Conservation (phyloP, 2,113 vertebrate species). For the Xerus inauris region DNA sequence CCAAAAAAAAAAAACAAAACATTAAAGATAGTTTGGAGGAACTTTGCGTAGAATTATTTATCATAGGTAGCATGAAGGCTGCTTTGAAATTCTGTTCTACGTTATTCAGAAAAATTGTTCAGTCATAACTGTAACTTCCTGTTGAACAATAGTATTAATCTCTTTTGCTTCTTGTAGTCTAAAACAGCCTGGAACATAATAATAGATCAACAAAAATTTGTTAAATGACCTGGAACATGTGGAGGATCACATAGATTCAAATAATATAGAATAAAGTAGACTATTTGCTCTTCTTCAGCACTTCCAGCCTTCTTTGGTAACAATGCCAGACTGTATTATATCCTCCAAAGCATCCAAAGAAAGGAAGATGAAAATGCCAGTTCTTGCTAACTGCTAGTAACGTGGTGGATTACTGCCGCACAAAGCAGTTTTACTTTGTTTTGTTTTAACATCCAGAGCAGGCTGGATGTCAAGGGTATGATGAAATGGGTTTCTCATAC, state of each 20-base stretch:
- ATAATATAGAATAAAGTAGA: not conserved
- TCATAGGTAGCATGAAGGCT: not conserved
- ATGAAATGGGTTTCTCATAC: slow-evolving; percentile 11
- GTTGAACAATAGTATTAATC: not conserved
- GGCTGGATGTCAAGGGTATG: not conserved
- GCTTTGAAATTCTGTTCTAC: not conserved
- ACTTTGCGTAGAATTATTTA: not conserved
- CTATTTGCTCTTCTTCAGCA: not conserved
- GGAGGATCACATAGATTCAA: not conserved
- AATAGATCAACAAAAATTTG: not conserved
- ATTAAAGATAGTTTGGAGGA: not conserved
- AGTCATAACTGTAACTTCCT: not conserved
- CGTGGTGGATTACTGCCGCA: not conserved
- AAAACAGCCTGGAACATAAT: not conserved
- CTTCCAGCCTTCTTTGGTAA: not conserved
- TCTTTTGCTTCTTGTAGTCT: not conserved
- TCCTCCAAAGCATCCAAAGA: not conserved
- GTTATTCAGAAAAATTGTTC: not conserved
- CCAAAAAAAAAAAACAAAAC: no score
- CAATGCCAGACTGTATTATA: not conserved
- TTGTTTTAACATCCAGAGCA: not conserved
- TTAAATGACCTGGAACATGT: not conserved
- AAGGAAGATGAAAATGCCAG: not conserved
- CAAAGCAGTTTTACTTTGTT: not conserved
- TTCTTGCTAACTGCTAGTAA: not conserved